Conservation (phyloP, 2,113 vertebrate genomes). For the Festucalex cinctus region DNA sequence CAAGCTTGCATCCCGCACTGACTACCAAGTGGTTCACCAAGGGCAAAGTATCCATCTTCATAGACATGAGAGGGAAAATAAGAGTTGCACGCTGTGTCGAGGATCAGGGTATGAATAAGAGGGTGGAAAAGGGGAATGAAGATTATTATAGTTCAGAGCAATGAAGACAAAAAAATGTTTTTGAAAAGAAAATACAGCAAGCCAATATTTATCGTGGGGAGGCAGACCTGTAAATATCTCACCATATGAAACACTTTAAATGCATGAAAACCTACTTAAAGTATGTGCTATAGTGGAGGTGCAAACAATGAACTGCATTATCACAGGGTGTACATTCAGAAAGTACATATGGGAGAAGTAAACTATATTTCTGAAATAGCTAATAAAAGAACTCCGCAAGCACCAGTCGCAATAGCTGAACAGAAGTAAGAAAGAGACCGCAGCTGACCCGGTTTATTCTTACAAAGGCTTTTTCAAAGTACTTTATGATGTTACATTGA, state of each 20-base stretch:
- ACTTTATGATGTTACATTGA: slow-evolving; percentile 21
- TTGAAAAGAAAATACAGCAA: background rate
- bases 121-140: background rate
- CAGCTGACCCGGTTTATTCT: background rate
- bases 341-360: background rate
- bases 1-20: slow-evolving; percentile 23
- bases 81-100: slow-evolving; percentile 15
- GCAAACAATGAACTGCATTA: no score
- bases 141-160: slow-evolving; percentile 25
- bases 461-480: background rate
- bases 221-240: no score
- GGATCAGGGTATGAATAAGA: slow-evolving; percentile 25
- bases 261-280: no score
- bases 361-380: background rate
- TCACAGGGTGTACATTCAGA: no score
- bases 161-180: slow-evolving; percentile 6
- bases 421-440: slow-evolving; percentile 4
- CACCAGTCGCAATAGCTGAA: background rate
- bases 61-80: slow-evolving; percentile 32
- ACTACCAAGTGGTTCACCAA: slow-evolving; percentile 34
- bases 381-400: no score
- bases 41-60: slow-evolving; percentile 45
- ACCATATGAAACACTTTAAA: no score
- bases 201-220: background rate
- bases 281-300: no score